Base-by-base conservation (phyloP, 1,140 invertebrate genomes). In the Spodoptera litura region DNA sequence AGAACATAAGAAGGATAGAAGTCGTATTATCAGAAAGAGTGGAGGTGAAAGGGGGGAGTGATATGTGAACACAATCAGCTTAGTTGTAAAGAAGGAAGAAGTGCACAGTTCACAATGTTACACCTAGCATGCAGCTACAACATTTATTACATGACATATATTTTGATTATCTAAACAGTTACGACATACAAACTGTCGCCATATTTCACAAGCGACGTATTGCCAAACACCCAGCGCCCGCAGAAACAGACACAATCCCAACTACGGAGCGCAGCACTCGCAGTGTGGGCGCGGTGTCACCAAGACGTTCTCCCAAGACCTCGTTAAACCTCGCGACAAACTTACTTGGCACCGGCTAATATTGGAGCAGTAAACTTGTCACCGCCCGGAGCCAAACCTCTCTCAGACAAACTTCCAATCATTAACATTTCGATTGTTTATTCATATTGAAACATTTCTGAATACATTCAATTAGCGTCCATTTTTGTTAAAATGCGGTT, bases 101-200 rank as follows among this genome's bases (percentile, higher is more conserved):
- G 88, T 89, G 87, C 85, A 83, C 78, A 83, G 73, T 85, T 66
- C 79, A 87, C 84, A 89, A 78, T 78, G 81, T 83, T 58, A 87
- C 85, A 90, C n/a, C 59, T 75, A 75, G 44, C 61, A 52, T 75
- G 75, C 79, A 61, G 55, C 80, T 78, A 78, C 66, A 61, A 78
- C 76, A 78, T 56, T 78, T 58, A 78, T 78, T 78, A 71, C 55
- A 71, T 56, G 8, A 56, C 61, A 78, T 70, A 78, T 62, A 44
- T 44, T 44, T 78, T 78, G 35, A 59, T 78, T 62, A 78, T 31
- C 66, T 59, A 78, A 56, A 56, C 61, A 59, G 75, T 58, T 66
- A 78, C 53, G 10, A 70, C 52, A n/a, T 58, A 68, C 27, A 31
- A 11, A 56, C 53, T 13, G 25, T 20, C 31, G 75, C 70, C 75